Evolutionary conservation across 2,888 invertebrate species (phyloP), one percentile per base, ranked within the genome.

Genomic region (Chesias legatella): DNA sequence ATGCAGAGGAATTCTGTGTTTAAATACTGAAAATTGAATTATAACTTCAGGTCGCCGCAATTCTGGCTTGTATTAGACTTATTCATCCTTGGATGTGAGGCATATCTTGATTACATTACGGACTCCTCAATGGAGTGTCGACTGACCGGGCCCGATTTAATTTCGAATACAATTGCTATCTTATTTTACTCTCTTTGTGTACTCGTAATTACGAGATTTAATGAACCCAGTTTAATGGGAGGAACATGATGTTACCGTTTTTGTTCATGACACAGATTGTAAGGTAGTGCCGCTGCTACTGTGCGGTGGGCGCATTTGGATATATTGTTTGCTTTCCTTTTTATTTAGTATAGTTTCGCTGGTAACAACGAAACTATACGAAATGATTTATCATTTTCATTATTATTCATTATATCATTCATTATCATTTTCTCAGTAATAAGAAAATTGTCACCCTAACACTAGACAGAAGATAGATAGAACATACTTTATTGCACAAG

Each of bases 81-180:
- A 20, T 25, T 13, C 6, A 1, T 22, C 17, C 8, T 40, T 29
- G 7, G 23, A 25, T 29, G n/a, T 3, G 17, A 7, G 17, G 28
- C 67, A 64, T 71, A 67, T 65, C 61, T 71, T 74, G 73, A 80
- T 79, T 75, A 76, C 71, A 79, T 76, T 78, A 70, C 72, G 57
- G 66, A 65, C 66, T 61, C 63, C 65, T 73, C 65, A 71, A 75
- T 70, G 71, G 59, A 55, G 45, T 67, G 67, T 73, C 70, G 73
- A 68, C 7, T 22, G n/a, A 51, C 49, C 55, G 58, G 72, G 69
- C 65, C 71, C 67, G 75, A 73, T 75, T 79, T 72, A 70, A 78
- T 79, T 74, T 69, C 52, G 48, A 73, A 66, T 58, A 69, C 67
- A 73, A 72, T 71, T 63, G 65, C 55, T 58, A 54, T 51, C 58